These are phyloP conservation scores for Atherix ibis DNA, from an alignment of 2,888 invertebrate genomes.

Conservation along the genomic window DNA sequence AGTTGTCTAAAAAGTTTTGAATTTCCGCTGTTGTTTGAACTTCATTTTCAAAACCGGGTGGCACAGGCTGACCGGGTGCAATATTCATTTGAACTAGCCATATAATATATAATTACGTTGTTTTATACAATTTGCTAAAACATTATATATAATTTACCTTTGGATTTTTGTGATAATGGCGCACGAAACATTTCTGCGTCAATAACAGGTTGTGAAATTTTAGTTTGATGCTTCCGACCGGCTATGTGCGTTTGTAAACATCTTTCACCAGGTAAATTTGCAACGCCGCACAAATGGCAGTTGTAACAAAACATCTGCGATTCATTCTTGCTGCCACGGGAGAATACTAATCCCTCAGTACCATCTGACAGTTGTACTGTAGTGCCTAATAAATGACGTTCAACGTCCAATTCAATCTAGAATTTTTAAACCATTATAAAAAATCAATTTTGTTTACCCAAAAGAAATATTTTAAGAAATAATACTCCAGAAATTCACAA, in stretches of 20 bases:
- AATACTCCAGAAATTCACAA: no score
- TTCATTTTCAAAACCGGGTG: slow-evolving; percentile 54
- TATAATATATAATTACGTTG: no score
- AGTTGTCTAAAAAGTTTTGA: slow-evolving; percentile 34
- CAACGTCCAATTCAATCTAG: slow-evolving; percentile 14
- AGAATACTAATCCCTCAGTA: slow-evolving; percentile 33
- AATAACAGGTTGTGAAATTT: slow-evolving; percentile 11
- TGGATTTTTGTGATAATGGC: slow-evolving; percentile 10
- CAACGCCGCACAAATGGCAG: slow-evolving; percentile 38
- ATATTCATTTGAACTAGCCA: slow-evolving; percentile 23
- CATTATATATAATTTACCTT: slow-evolving; percentile 9
- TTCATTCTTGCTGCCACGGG: slow-evolving; percentile 33
- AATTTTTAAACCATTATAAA: no score
- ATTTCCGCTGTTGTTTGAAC: slow-evolving; percentile 34
- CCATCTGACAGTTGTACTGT: slow-evolving; percentile 32
- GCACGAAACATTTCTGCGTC: slow-evolving; percentile 13
- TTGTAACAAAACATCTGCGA: slow-evolving; percentile 36
- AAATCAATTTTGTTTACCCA: no score
- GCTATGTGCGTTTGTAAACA: slow-evolving; percentile 15
- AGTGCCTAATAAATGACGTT: slow-evolving; percentile 13
- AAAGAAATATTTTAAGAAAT: no score
- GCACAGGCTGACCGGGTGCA: slow-evolving; percentile 48
- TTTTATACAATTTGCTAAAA: no score
- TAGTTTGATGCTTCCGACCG: slow-evolving; percentile 17
- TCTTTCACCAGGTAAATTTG: slow-evolving; percentile 15